phyloP scores from a whole-genome alignment of 2,888 invertebrate species.

The Ectemnius lituratus region DNA sequence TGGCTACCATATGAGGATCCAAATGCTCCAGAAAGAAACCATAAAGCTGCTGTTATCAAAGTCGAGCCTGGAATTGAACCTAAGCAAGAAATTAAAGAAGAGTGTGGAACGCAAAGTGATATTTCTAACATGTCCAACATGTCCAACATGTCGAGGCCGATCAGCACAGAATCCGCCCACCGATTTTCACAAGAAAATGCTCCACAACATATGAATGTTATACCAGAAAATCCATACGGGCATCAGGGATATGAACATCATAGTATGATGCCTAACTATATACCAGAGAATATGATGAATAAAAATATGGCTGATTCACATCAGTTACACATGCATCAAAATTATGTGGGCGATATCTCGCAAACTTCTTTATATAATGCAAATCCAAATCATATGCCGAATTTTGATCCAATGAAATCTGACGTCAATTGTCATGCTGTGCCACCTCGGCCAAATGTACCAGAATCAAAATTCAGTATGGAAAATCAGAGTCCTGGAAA shows the following conservation, averaged over 20 bases:
- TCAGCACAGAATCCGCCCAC: constrained; percentile 66
- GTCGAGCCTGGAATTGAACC: constrained; percentile 59
- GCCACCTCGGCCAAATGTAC: constrained; percentile 47
- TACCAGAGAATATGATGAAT: constrained; percentile 62
- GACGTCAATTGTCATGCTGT: constrained; percentile 65
- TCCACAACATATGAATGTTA: constrained; percentile 59
- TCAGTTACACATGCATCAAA: constrained; percentile 56
- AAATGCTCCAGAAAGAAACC: constrained; percentile 52
- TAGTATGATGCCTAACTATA: constrained; percentile 60
- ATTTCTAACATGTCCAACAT: constrained; percentile 65
- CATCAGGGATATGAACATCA: constrained; percentile 67
- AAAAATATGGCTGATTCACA: constrained; percentile 57
- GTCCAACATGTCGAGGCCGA: constrained; percentile 67
- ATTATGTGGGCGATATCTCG: constrained; percentile 64
- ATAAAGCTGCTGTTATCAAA: constrained; percentile 53
- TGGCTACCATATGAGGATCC: constrained; percentile 91
- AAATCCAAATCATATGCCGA: constrained; percentile 48
- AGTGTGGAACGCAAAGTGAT: constrained; percentile 69
- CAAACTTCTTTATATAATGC: constrained; percentile 65
- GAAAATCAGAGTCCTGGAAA: constrained; percentile 51
- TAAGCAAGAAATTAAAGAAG: constrained; percentile 73
- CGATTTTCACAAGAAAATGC: constrained; percentile 63
- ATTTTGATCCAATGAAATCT: constrained; percentile 63
- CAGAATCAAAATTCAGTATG: constrained; percentile 58
- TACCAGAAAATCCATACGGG: constrained; percentile 60